phyloP scores from a whole-genome alignment of 2,888 invertebrate genomes.

The Tachina fera region DNA sequence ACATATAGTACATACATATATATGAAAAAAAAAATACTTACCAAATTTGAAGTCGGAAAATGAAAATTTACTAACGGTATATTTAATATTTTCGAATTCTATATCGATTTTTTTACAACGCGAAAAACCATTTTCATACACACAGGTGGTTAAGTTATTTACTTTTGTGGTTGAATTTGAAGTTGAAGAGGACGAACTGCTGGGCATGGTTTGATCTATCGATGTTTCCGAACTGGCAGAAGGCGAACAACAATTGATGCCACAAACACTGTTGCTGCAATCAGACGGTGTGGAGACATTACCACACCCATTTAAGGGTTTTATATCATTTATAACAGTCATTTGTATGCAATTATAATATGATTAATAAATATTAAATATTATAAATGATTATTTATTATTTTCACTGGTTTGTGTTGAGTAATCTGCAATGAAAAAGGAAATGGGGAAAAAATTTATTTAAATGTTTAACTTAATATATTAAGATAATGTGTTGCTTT shows the following conservation, averaged over 20 bases:
- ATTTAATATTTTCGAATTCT: constrained; percentile 88
- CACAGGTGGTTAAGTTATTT: constrained; percentile 74
- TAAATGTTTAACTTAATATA: constrained; percentile 16
- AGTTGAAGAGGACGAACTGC: constrained; percentile 7
- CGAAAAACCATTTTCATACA: constrained; percentile 75
- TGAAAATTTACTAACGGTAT: constrained; percentile 85
- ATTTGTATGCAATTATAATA: constrained; percentile 65
- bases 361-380: constrained; percentile 5
- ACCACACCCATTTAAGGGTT: constrained; percentile 75
- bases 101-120: constrained; percentile 87
- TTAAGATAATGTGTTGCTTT: background rate
- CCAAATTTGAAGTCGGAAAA: constrained; percentile 85
- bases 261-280: constrained; percentile 63
- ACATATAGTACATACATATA: too few relatives aligned
- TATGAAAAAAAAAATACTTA: constrained; percentile 82
- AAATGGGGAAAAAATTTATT: constrained; percentile 6
- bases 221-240: constrained; percentile 79
- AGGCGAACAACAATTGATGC: constrained; percentile 79
- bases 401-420: background rate
- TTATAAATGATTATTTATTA: background rate
- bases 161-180: constrained; percentile 71
- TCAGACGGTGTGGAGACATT: constrained; percentile 71
- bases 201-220: constrained; percentile 75
- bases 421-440: constrained; percentile 46
- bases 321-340: constrained; percentile 80